Evolutionary conservation across 2,888 invertebrate genomes (phyloP).

Genomic region (Brachylomia viminalis): DNA sequence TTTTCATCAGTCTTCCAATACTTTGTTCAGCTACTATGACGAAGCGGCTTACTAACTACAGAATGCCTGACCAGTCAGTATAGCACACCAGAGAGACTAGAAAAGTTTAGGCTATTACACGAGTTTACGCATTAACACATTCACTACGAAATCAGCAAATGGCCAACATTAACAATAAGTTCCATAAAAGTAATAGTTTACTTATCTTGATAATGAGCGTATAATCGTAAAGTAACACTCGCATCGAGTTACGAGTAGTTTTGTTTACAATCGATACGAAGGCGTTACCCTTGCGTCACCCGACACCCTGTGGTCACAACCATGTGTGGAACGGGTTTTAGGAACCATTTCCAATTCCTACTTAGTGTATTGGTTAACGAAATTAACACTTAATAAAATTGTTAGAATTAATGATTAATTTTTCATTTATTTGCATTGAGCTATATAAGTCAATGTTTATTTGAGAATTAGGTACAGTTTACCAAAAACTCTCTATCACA

Average conservation of each 20-base stretch:
- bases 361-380: not conserved
- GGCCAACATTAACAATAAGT: slow-evolving; percentile 7
- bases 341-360: slow-evolving; percentile 36
- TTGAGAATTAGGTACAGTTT: not conserved
- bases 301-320: slow-evolving; percentile 62
- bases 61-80: not conserved
- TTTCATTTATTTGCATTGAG: too few species aligned
- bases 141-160: not conserved
- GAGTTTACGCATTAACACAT: not conserved
- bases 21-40: not conserved
- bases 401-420: not conserved
- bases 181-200: slow-evolving; percentile 12
- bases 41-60: too few species aligned
- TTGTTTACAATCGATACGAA: slow-evolving; percentile 64
- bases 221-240: slow-evolving; percentile 51
- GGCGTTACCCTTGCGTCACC: slow-evolving; percentile 63
- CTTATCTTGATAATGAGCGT: slow-evolving; percentile 21
- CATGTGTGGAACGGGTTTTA: slow-evolving; percentile 56
- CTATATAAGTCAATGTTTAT: too few species aligned
- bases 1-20: too few species aligned
- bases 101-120: not conserved
- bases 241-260: slow-evolving; percentile 29
- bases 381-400: not conserved
- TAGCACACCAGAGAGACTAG: not conserved
- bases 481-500: not conserved